Percentiles rank a stretch among this genome's conserved stretches.
phyloP scores from a whole-genome alignment of 2,888 invertebrate genomes.

The Alcis repandata region DNA sequence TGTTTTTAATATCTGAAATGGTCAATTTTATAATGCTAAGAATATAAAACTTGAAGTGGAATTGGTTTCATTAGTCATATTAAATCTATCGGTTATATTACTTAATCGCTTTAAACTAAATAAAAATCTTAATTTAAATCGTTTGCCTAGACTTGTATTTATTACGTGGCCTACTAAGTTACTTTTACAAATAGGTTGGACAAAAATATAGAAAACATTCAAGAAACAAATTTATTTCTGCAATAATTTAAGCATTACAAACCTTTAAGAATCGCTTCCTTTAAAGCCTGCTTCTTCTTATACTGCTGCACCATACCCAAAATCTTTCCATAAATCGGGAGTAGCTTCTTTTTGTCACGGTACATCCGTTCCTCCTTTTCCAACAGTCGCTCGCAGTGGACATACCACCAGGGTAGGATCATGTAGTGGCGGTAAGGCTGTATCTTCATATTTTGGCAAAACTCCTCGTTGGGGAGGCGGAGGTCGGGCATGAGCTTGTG shows the following conservation, averaged over 20 bases:
- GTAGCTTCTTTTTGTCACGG: not conserved
- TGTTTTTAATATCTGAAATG: too few species aligned
- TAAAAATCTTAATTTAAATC: too few species aligned
- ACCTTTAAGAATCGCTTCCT: not conserved
- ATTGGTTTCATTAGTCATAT: too few species aligned
- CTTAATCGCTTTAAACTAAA: too few species aligned
- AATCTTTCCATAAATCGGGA: constrained; percentile 5
- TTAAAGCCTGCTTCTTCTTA: constrained; percentile 9
- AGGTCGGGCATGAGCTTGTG: constrained; percentile 1
- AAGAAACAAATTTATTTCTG: not conserved
- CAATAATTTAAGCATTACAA: not conserved
- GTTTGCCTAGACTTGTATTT: too few species aligned
- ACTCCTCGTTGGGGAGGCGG: constrained; percentile 16
- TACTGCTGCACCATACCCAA: constrained; percentile 7
- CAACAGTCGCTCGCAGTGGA: constrained; percentile 9
- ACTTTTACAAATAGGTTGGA: not conserved
- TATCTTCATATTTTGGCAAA: constrained; percentile 7
- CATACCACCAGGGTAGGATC: constrained; percentile 18
- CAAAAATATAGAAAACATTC: not conserved
- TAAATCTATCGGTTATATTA: too few species aligned
- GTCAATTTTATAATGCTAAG: too few species aligned
- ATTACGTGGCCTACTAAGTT: not conserved
- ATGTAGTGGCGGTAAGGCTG: constrained; percentile 1
- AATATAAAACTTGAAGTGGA: too few species aligned
- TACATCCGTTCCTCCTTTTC: constrained; percentile 4